Conservation (phyloP, 1,140 invertebrate genomes). For the Brachionus asplanchnoidis region DNA sequence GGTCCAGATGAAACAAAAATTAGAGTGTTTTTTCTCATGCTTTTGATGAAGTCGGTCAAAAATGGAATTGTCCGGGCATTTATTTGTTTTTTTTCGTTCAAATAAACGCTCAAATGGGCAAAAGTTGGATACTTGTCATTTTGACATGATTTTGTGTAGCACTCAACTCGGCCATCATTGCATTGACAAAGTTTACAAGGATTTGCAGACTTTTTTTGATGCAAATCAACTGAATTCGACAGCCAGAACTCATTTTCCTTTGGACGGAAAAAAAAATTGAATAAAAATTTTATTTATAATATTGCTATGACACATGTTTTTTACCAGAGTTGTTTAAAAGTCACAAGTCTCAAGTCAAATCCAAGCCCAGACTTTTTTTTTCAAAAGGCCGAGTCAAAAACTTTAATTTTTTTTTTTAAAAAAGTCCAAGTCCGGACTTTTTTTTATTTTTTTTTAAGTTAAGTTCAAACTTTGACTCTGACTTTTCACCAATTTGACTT, state of each 20-base stretch:
- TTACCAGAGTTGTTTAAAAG: no score
- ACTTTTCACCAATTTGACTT: no score
- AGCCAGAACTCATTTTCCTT: slow-evolving; percentile 49
- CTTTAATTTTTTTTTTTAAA: no score
- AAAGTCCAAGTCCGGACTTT: no score
- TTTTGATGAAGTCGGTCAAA: slow-evolving; percentile 34
- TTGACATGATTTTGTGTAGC: slow-evolving; percentile 45
- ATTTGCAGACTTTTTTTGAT: slow-evolving; percentile 41
- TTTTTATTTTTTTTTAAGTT: no score
- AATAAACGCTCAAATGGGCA: background rate
- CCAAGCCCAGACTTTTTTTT: no score
- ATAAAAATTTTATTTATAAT: background rate
- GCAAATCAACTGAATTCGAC: slow-evolving; percentile 36
- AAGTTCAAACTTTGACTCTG: no score
- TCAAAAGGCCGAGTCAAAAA: no score
- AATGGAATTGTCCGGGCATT: slow-evolving; percentile 25
- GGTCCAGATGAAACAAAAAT: slow-evolving; percentile 9
- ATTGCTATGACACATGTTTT: no score
- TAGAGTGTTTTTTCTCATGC: background rate
- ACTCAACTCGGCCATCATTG: slow-evolving; percentile 45
- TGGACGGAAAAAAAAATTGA: background rate
- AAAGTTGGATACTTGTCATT: slow-evolving; percentile 25
- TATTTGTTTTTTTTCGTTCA: slow-evolving; percentile 35
- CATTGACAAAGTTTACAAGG: slow-evolving; percentile 50
- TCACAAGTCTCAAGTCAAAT: no score